Evolutionary conservation across 1,140 invertebrate genomes (phyloP).

Genomic region (Chlorops oryzae): DNA sequence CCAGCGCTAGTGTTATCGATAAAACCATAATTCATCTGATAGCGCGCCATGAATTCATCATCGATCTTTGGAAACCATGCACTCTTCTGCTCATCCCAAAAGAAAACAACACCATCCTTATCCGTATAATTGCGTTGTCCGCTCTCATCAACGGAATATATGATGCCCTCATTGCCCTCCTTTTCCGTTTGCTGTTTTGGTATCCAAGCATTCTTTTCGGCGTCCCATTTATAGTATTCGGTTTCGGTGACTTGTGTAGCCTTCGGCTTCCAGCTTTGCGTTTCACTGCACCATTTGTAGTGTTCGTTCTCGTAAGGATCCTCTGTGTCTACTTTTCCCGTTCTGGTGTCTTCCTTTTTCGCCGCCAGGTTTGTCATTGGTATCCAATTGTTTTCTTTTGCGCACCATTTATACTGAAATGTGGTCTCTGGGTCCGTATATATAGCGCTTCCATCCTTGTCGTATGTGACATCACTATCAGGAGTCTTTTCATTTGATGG

Average conservation of each 20-base stretch:
- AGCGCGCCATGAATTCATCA: conserved; percentile 92
- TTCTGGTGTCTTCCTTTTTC: conserved; percentile 17
- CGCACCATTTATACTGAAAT: conserved; percentile 63
- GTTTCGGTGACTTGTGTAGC: conserved; percentile 29
- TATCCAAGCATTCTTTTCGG: conserved; percentile 38
- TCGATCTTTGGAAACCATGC: conserved; percentile 97
- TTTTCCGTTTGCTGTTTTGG: conserved; percentile 18
- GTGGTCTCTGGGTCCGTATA: conserved; percentile 66
- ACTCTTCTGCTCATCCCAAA: conserved; percentile 85
- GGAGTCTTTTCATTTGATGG: conserved; percentile 46
- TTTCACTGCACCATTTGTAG: conserved; percentile 61
- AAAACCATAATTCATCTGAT: conserved; percentile 94
- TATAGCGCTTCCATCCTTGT: conserved; percentile 62
- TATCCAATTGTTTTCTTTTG: conserved; percentile 55
- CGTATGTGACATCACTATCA: conserved; percentile 55
- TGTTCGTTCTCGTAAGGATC: conserved; percentile 61
- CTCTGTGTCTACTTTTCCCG: conserved; percentile 42
- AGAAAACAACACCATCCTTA: conserved; percentile 80
- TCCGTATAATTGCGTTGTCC: conserved; percentile 78
- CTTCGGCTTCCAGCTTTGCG: conserved; percentile 59
- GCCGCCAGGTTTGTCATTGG: conserved; percentile 17
- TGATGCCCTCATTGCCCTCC: conserved; percentile 35
- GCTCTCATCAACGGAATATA: conserved; percentile 65
- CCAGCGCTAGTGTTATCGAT: conserved; percentile 52
- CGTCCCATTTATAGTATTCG: conserved; percentile 46